phyloP scores from a whole-genome alignment of 2,113 vertebrate species.

The Xenopus tropicalis region DNA sequence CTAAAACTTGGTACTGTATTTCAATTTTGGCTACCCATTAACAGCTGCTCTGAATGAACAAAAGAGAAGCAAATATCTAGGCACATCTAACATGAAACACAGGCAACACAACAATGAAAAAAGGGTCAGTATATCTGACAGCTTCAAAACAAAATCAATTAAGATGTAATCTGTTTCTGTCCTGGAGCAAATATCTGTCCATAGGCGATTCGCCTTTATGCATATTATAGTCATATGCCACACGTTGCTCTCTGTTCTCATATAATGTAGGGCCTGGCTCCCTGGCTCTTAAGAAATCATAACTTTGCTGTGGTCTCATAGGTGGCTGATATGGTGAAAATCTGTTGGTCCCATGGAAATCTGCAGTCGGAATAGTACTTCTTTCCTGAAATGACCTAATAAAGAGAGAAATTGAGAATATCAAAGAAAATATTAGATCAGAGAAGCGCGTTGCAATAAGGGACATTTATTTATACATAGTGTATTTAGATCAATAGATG shows the following conservation, averaged over 20 bases:
- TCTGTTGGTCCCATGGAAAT: constrained; percentile 2
- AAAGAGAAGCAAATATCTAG: too few relatives aligned
- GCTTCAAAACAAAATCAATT: too few relatives aligned
- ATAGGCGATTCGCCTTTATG: not conserved
- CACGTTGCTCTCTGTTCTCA: not conserved
- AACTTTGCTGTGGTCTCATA: not conserved
- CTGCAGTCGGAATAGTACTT: constrained; percentile 9
- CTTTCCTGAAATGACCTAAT: constrained; percentile 14
- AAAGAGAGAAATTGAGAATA: not conserved
- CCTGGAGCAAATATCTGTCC: not conserved
- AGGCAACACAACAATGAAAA: too few relatives aligned
- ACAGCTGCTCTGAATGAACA: too few relatives aligned
- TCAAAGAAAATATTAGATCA: too few relatives aligned
- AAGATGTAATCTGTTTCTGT: not conserved
- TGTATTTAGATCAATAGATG: not conserved
- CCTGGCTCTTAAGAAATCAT: not conserved
- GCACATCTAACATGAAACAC: too few relatives aligned
- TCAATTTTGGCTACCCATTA: too few relatives aligned
- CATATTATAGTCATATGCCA: not conserved
- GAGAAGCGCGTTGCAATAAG: too few relatives aligned
- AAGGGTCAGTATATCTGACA: too few relatives aligned
- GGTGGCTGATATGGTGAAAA: constrained; percentile 16
- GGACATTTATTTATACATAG: not conserved
- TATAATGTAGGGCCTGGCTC: not conserved
- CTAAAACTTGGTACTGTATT: too few relatives aligned